phyloP scores from a whole-genome alignment of 2,797 vertebrate species.

The Pterois miles region DNA sequence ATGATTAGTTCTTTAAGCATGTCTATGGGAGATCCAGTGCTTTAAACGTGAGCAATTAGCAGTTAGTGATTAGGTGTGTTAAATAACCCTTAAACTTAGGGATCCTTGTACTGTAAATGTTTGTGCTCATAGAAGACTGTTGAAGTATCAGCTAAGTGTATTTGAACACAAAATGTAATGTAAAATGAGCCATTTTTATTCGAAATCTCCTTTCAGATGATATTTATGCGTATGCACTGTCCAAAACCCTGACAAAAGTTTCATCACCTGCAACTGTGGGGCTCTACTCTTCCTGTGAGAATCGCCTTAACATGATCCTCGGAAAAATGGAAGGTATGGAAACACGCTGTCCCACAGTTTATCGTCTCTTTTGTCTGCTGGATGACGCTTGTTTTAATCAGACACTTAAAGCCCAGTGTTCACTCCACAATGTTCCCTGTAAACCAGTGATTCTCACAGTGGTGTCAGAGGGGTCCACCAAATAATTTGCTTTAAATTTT shows the following conservation, averaged over 20 bases:
- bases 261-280: constrained; percentile 90
- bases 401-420: background rate
- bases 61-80: background rate
- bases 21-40: background rate
- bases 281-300: constrained; percentile 90
- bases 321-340: constrained; percentile 75
- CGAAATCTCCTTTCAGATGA: constrained; percentile 75
- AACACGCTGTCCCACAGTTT: background rate
- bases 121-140: background rate
- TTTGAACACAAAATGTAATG: background rate
- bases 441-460: background rate
- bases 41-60: background rate
- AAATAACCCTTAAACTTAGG: background rate
- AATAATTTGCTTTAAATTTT: too few species aligned
- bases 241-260: constrained; percentile 87
- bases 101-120: background rate
- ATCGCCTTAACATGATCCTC: constrained; percentile 82
- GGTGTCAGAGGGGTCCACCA: too few species aligned
- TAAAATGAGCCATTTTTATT: background rate
- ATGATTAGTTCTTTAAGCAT: background rate
- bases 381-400: background rate
- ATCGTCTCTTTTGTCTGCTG: background rate
- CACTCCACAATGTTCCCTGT: background rate
- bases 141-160: background rate
- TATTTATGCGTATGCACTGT: constrained; percentile 88